Evolutionary conservation across 2,797 vertebrate genomes (phyloP).

Genomic region (Peromyscus attwateri): DNA sequence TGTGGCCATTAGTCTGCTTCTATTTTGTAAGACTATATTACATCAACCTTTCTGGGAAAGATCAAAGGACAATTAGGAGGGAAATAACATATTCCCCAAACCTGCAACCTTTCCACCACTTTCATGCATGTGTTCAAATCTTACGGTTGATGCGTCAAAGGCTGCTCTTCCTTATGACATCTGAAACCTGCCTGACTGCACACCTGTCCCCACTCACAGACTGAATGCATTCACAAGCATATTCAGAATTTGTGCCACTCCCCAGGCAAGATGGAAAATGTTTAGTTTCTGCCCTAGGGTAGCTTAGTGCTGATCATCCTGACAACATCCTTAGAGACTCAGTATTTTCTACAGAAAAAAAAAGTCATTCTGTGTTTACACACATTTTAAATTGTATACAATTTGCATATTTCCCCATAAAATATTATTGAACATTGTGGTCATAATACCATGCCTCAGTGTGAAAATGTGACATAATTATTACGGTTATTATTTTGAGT

Average conservation of each 20-base stretch:
- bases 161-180: neutral
- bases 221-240: neutral
- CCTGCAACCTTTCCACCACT: neutral
- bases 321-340: neutral
- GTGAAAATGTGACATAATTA: conserved; percentile 13
- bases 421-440: neutral
- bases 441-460: neutral
- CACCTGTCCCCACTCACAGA: neutral
- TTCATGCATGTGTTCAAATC: neutral
- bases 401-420: conserved; percentile 29
- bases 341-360: neutral
- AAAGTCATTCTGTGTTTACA: neutral
- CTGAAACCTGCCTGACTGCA: neutral
- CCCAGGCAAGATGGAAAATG: neutral
- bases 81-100: neutral
- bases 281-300: neutral
- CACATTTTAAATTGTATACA: neutral
- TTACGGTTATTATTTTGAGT: neutral
- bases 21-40: neutral
- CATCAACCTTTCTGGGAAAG: neutral
- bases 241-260: neutral
- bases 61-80: neutral
- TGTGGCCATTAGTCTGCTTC: neutral
- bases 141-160: neutral
- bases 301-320: neutral